phyloP scores from a whole-genome alignment of 2,888 invertebrate species.

The Tortricodes alternella region DNA sequence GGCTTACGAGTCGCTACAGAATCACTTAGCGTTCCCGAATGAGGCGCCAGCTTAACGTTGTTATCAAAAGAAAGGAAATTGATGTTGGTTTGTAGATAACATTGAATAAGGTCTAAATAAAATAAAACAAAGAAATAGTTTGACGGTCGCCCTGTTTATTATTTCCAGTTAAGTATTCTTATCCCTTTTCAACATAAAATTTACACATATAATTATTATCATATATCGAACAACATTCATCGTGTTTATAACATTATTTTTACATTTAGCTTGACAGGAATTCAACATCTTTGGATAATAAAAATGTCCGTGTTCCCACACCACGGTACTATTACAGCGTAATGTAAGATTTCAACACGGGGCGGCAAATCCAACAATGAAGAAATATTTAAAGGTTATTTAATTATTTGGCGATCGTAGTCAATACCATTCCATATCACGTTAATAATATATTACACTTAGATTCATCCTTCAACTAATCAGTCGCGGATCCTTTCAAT shows the following conservation, averaged over 20 bases:
- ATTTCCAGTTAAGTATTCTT: conserved; percentile 63
- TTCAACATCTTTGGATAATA: conserved; percentile 58
- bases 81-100: neutral
- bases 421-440: conserved; percentile 77
- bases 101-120: neutral
- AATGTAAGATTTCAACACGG: conserved; percentile 65
- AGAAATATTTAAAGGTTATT: conserved; percentile 60
- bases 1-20: too few species aligned
- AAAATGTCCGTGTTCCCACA: conserved; percentile 34
- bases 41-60: too few species aligned
- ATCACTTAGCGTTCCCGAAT: too few species aligned
- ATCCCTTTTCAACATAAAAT: conserved; percentile 67
- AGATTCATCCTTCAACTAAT: conserved; percentile 75
- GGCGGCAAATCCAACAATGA: conserved; percentile 58
- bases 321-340: conserved; percentile 44
- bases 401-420: conserved; percentile 80
- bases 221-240: conserved; percentile 74
- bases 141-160: conserved; percentile 77
- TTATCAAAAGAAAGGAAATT: too few species aligned
- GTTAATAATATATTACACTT: conserved; percentile 69
- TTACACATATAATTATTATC: conserved; percentile 68
- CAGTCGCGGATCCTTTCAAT: conserved; percentile 76
- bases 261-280: conserved; percentile 51
- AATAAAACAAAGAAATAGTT: conserved; percentile 56
- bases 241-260: conserved; percentile 52